Evolutionary conservation across 2,797 vertebrate genomes (phyloP).

Genomic region (Darevskia nairensis): DNA sequence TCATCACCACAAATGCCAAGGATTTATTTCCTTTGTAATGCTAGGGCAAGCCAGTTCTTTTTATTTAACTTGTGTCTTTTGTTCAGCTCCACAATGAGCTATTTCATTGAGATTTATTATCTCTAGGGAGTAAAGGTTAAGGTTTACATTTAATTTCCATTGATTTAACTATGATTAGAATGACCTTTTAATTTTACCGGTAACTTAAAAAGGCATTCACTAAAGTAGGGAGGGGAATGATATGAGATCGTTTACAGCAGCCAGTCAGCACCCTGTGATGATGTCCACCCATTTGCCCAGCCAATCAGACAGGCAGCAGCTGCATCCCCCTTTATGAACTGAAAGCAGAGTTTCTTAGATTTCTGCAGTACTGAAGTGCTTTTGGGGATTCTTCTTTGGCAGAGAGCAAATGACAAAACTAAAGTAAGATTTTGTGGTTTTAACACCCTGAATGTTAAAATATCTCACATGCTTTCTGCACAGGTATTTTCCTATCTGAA

Average conservation of each 20-base stretch:
- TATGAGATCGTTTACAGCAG: constrained; percentile 18
- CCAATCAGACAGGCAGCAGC: neutral
- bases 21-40: neutral
- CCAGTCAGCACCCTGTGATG: constrained; percentile 16
- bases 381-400: neutral
- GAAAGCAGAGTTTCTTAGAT: constrained; percentile 16
- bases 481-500: neutral
- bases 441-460: neutral
- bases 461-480: neutral
- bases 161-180: constrained; percentile 39
- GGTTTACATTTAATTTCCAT: constrained; percentile 44
- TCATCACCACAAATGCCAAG: neutral
- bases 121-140: constrained; percentile 35
- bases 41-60: constrained; percentile 43
- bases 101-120: constrained; percentile 60
- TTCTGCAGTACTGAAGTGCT: neutral
- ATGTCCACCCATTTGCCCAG: constrained; percentile 18
- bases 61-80: constrained; percentile 57
- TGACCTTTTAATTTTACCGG: constrained; percentile 29
- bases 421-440: constrained; percentile 18
- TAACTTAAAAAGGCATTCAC: constrained; percentile 27
- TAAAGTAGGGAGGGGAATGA: fast-evolving
- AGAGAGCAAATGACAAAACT: constrained; percentile 38
- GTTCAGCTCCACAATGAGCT: constrained; percentile 41
- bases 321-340: constrained; percentile 31